phyloP scores from a whole-genome alignment of 2,113 vertebrate genomes.

The Oenanthe oenanthe region DNA sequence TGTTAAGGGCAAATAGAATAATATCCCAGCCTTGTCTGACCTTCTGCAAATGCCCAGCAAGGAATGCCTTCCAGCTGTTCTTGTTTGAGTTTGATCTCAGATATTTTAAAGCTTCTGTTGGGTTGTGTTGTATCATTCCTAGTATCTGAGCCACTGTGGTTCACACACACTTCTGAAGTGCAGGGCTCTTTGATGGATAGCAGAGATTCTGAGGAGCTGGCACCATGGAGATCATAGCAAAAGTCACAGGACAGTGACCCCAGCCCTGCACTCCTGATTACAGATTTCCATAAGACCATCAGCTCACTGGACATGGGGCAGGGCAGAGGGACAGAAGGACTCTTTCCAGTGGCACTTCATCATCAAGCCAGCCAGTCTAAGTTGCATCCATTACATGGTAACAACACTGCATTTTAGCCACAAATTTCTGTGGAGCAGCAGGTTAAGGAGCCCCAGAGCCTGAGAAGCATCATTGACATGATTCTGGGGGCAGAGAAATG shows the following conservation, averaged over 20 bases:
- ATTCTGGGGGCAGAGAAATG: not conserved
- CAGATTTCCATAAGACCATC: not conserved
- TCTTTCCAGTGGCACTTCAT: not conserved
- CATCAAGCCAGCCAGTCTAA: not conserved
- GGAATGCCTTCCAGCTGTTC: not conserved
- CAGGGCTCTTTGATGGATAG: not conserved
- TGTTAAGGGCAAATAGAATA: not conserved
- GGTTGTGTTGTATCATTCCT: not conserved
- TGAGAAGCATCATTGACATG: accelerated
- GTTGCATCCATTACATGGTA: not conserved
- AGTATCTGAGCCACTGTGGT: not conserved
- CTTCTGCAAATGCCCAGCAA: not conserved
- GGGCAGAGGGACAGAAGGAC: not conserved
- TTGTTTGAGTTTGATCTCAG: not conserved
- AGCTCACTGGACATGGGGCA: not conserved
- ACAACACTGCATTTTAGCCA: not conserved
- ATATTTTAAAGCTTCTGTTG: not conserved
- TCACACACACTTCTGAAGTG: not conserved
- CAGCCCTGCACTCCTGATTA: not conserved
- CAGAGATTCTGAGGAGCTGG: not conserved
- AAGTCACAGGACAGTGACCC: not conserved
- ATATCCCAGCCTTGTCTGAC: not conserved
- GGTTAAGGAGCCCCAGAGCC: not conserved
- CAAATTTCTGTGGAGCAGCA: not conserved
- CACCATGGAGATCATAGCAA: not conserved